Evolutionary conservation across 2,888 invertebrate species (phyloP).

Genomic region (Agrotis segetum): DNA sequence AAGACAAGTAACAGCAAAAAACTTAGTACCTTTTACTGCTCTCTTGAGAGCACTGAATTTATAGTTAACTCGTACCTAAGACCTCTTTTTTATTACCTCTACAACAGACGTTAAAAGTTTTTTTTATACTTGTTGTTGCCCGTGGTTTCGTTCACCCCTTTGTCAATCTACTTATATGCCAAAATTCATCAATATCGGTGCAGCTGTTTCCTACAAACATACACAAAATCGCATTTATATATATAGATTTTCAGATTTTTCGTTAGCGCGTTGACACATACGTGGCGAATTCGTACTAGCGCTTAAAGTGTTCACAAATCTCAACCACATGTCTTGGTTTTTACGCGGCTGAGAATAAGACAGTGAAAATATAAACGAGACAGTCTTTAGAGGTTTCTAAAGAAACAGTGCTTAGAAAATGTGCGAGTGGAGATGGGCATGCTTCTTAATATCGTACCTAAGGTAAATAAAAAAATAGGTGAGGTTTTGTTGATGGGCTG

Average conservation of each 20-base stretch:
- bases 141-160: background rate
- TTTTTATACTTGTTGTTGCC: background rate
- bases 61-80: background rate
- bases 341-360: conserved; percentile 13
- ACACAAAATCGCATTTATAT: background rate
- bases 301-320: conserved; percentile 40
- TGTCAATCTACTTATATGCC: no score
- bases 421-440: background rate
- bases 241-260: background rate
- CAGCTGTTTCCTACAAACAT: background rate
- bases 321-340: conserved; percentile 31
- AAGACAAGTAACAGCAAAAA: background rate
- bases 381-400: conserved; percentile 33
- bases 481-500: background rate
- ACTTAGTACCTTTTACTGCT: background rate
- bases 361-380: conserved; percentile 37
- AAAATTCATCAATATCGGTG: background rate
- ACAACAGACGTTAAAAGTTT: no score
- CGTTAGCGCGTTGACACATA: no score
- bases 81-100: background rate
- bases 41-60: background rate
- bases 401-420: conserved; percentile 12
- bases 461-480: background rate
- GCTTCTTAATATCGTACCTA: background rate
- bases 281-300: no score